Evolutionary conservation across 2,113 vertebrate genomes (phyloP).

Genomic region (Phycodurus eques): DNA sequence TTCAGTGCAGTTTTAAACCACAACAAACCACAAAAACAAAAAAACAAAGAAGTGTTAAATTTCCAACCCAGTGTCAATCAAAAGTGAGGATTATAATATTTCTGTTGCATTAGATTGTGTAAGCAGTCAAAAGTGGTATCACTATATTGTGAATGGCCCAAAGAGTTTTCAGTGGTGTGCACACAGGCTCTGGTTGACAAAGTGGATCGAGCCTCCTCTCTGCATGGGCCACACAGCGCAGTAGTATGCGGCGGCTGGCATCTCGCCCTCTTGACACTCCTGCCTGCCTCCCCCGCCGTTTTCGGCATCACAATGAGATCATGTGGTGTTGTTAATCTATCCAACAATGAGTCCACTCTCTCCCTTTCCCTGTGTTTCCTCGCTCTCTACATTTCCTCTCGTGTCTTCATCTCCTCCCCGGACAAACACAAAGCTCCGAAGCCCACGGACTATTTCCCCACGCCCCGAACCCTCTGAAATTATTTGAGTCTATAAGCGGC

Average conservation of each 20-base stretch:
- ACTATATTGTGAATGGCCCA: too few relatives aligned
- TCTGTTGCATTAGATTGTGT: too few relatives aligned
- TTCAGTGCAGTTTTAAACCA: too few relatives aligned
- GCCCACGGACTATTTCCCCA: conserved; percentile 17
- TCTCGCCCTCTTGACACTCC: conserved; percentile 66
- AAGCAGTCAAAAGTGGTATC: too few relatives aligned
- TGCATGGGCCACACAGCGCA: conserved; percentile 48
- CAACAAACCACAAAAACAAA: too few relatives aligned
- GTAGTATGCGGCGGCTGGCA: conserved; percentile 73
- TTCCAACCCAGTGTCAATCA: too few relatives aligned
- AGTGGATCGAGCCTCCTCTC: conserved; percentile 12
- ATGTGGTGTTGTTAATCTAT: conserved; percentile 83
- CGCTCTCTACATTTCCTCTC: conserved; percentile 51
- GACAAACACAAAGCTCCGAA: conserved; percentile 28
- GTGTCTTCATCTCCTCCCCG: conserved; percentile 48
- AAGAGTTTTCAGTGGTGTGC: conserved; percentile 8
- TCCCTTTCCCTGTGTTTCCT: conserved; percentile 56
- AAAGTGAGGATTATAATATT: too few relatives aligned
- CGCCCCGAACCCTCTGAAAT: conserved; percentile 23
- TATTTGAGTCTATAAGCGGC: conserved; percentile 15
- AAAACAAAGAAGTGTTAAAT: too few relatives aligned
- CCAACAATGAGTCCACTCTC: conserved; percentile 78
- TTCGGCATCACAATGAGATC: conserved; percentile 81
- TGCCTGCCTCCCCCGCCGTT: conserved; percentile 74
- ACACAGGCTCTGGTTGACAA: conserved; percentile 32